Evolutionary conservation across 1,140 invertebrate genomes (phyloP).

Genomic region (Andrena cerasifolii): DNA sequence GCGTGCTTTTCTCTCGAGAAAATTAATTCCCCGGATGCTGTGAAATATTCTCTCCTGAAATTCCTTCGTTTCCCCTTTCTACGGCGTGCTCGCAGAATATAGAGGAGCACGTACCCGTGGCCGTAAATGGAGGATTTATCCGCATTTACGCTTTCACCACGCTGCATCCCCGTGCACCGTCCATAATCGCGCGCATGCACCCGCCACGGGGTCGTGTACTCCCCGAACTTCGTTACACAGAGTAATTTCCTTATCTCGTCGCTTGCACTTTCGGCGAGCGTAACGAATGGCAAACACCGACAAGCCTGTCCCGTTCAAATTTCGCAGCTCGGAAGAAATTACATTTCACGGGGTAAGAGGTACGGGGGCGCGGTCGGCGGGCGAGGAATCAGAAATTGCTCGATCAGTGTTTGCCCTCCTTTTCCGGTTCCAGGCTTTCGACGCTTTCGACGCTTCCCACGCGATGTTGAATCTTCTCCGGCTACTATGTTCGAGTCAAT

Average conservation of each 20-base stretch:
- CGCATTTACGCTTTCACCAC: background rate
- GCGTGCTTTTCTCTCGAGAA: background rate
- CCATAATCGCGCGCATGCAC: constrained; percentile 16
- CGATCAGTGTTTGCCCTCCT: constrained; percentile 55
- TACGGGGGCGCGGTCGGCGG: background rate
- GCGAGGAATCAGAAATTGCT: constrained; percentile 55
- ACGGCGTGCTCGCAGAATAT: background rate
- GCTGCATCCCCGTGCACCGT: background rate
- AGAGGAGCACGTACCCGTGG: background rate
- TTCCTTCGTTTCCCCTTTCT: background rate
- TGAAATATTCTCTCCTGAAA: constrained; percentile 3
- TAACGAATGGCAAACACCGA: constrained; percentile 47
- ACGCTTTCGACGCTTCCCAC: constrained; percentile 13
- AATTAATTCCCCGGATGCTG: background rate
- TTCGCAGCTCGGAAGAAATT: constrained; percentile 49
- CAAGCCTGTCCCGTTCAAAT: background rate
- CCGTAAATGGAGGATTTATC: constrained; percentile 10
- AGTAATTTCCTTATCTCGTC: constrained; percentile 45
- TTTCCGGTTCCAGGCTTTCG: constrained; percentile 46
- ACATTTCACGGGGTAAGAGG: constrained; percentile 3
- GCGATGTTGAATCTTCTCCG: constrained; percentile 16
- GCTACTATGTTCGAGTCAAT: constrained; percentile 42
- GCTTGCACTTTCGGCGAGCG: constrained; percentile 25
- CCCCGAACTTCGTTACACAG: constrained; percentile 36
- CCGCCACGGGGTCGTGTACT: background rate